Base-by-base conservation (phyloP, 1,140 invertebrate genomes). In the Cydia pomonella region DNA sequence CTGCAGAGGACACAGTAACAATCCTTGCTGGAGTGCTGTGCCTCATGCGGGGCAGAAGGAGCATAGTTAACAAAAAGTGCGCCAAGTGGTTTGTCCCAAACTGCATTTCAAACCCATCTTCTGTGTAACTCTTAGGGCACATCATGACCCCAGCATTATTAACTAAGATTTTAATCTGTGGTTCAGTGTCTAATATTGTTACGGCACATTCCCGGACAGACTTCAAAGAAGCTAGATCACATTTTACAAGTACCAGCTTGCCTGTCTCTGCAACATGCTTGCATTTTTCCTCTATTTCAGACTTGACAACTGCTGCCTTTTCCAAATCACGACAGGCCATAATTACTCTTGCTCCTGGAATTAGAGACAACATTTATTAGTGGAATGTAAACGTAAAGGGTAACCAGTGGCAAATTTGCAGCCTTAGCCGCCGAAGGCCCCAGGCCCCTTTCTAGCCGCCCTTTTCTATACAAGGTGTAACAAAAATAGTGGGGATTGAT, bases 71-170 rank as follows among this genome's bases (percentile, higher is more conserved):
- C n/a, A 97, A 91, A 86, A 98, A 98, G 84, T 98, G 97, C 16
- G 96, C 96, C 50, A 97, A 93, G 83, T 97, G 95, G 92, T 97
- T 97, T 0, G 96, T 95, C 13, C 95, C 96, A 88, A 97, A 95
- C 88, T 97, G 96, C 63, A 96, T 95, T 92, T 98, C 97, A 92
- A 97, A 97, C 0, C 97, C 97, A 92, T 98, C 97, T 81, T 94
- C 92, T 0, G 97, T 98, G 66, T 89, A 84, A 21, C 90, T 89
- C 73, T 94, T 91, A 0, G 96, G 97, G 75, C 94, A 95, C 91
- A 95, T 94, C 95, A 96, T 97, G 0, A 97, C 94, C 2, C 95
- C 97, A 69, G 97, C 97, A 93, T 98, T 98, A 80, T 97, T 97
- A 16, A 98, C 95, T 2, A 98, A 91, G 50, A 97, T 90, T 82